Percentiles rank a stretch among this genome's conserved stretches.
These are phyloP conservation scores for Craniophora ligustri DNA, from an alignment of 2,888 invertebrate genomes.

Conservation along the genomic window DNA sequence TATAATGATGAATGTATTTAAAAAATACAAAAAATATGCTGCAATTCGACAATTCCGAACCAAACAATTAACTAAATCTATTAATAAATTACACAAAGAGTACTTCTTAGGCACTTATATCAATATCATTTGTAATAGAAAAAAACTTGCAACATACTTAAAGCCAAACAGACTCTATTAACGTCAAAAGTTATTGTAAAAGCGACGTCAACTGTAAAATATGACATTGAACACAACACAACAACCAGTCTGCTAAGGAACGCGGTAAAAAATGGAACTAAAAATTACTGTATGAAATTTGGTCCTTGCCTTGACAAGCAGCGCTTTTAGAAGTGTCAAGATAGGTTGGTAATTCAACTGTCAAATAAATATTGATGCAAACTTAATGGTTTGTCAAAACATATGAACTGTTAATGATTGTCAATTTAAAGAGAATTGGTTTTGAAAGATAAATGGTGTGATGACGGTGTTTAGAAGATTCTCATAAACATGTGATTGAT, in stretches of 20 bases:
- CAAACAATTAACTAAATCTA: slow-evolving; percentile 6
- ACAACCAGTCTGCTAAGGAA: not conserved
- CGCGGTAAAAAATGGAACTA: not conserved
- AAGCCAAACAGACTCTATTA: slow-evolving; percentile 63
- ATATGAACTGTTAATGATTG: slow-evolving; percentile 82
- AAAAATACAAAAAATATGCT: not conserved
- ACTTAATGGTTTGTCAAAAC: slow-evolving; percentile 86
- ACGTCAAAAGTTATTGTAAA: slow-evolving; percentile 71
- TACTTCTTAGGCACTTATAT: not conserved
- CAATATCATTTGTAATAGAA: slow-evolving; percentile 13
- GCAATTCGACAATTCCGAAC: slow-evolving; percentile 22
- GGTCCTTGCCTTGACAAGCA: not conserved
- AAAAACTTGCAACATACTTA: slow-evolving; percentile 39
- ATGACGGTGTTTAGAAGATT: slow-evolving; percentile 67
- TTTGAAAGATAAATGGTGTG: slow-evolving; percentile 77
- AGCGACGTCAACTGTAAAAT: slow-evolving; percentile 81
- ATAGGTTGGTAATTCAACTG: slow-evolving; percentile 54
- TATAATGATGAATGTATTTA: no score
- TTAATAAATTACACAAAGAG: not conserved
- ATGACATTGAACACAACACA: slow-evolving; percentile 36
- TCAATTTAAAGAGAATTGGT: slow-evolving; percentile 65
- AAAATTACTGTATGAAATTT: not conserved
- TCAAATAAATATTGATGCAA: slow-evolving; percentile 62
- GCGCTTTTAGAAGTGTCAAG: slow-evolving; percentile 39
- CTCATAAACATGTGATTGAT: slow-evolving; percentile 59